Evolutionary conservation across 2,113 vertebrate species (phyloP), one percentile per base, ranked within the genome.

Genomic region (Nematolebias whitei): DNA sequence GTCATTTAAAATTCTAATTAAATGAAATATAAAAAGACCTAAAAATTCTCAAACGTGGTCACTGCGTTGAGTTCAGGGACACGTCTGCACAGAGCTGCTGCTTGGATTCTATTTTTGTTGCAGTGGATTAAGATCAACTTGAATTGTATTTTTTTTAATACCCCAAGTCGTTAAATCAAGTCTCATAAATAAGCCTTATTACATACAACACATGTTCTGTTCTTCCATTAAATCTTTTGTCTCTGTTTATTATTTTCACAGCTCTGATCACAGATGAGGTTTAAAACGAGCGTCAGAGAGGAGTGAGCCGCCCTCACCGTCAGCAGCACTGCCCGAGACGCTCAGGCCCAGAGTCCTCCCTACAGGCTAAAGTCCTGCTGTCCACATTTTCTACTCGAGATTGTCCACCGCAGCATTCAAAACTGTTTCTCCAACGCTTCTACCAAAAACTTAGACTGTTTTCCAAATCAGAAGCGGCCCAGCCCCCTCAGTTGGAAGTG

Each of bases 361-460:
- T n/a, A 40, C 58, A 65, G 79, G 87, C 83, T 63, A 29, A 9
- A 38, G 11, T 71, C 80, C 85, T 59, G 72, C 32, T 35, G 48
- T 47, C 45, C 51, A 74, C 45, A 8, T 61, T 94, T 93, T 81
- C 43, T 59, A 61, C 79, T 84, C 78, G 91, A 85, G 87, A 91
- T 93, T 94, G 89, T 82, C 87, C 88, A 91, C 60, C 65, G 68
- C 90, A 96, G 90, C 89, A 89, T 95, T 95, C 93, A 93, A 98
- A 98, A 96, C 96, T 98, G 96, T 98, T 98, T 98, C 96, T 98
- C 94, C 96, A 96, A 97, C 96, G 94, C 88, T 90, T 98, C 92
- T 93, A 95, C 91, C 95, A 96, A 91, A 99, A 97, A 96, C 95
- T 97, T 72, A 95, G 95, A 98, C 96, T 98, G 96, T 98, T 97